Evolutionary conservation across 2,113 vertebrate genomes (phyloP), one percentile per base, ranked within the genome.

Genomic region (Dicentrarchus labrax): DNA sequence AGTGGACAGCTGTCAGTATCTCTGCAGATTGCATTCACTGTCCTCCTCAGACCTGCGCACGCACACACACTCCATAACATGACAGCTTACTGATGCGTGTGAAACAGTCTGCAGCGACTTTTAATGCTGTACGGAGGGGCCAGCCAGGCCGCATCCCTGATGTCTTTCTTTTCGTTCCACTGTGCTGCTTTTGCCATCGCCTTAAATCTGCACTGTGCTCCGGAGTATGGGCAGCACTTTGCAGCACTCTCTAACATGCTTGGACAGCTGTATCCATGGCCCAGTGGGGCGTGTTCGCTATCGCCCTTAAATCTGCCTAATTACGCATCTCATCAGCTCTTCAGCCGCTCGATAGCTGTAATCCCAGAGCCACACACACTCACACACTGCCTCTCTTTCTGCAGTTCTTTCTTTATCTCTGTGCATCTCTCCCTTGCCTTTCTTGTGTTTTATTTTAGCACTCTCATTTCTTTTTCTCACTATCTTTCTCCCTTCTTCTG

Each of bases 271-370:
- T 65, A 89, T 83, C 86, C 83, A 70, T 6, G 45, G 85, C 90
- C 89, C 91, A 85, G 72, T 78, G 80, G 72, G 88, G 76, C 47
- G 61, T 64, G 8, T 66, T 92, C 43, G 15, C 80, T 65, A 84
- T 89, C 86, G 77, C 87, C 86, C 84, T 88, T 85, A 89, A 91
- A 93, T 92, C 94, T 91, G 81, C 75, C 82, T 94, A 94, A 95
- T 94, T 92, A 94, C 68, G 84, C 90, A 78, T 92, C 88, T 91
- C 91, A 77, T 94, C 86, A 87, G 80, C 82, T 88, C 82, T 62
- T 75, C 83, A 88, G 76, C 83, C 62, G 70, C 85, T 88, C 66
- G 76, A 90, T 92, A 88, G 74, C 84, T 86, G 88, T 89, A 84
- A 86, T 89, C 88, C 81, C 67, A 0, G 68, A 80, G 84, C 66